These are phyloP conservation scores for Apotomis betuletana DNA, from an alignment of 2,888 invertebrate species.

Conservation along the genomic window DNA sequence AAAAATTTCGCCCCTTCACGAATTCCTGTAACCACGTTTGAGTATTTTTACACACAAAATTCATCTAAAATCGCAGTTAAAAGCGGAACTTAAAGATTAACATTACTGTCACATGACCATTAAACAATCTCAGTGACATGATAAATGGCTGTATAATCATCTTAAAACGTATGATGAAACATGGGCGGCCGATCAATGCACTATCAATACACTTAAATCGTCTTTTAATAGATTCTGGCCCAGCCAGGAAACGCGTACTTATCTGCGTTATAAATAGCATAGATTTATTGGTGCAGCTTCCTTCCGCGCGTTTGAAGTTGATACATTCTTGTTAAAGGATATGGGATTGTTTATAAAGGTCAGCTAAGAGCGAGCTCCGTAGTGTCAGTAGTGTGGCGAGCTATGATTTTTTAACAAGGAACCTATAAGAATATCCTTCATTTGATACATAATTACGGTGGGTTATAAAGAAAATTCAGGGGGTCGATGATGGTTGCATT, in stretches of 20 bases:
- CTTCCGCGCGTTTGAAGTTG: slow-evolving; percentile 24
- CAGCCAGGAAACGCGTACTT: slow-evolving; percentile 25
- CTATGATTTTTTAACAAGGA: no score
- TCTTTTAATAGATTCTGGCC: neutral
- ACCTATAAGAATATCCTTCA: no score
- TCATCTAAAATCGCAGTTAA: neutral
- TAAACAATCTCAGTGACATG: neutral
- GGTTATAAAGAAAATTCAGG: no score
- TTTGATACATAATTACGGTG: no score
- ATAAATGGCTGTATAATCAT: neutral
- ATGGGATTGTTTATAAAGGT: slow-evolving; percentile 2
- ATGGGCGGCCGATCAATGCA: neutral
- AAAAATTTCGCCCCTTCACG: no score
- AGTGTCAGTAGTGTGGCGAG: no score
- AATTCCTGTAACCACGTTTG: no score
- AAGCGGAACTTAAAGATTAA: neutral
- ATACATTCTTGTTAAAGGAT: neutral
- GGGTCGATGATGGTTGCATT: no score
- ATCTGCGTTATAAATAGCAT: slow-evolving; percentile 23
- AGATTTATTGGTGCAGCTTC: slow-evolving; percentile 31
- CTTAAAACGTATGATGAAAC: neutral
- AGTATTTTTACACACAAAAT: no score
- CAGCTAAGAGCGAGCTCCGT: neutral
- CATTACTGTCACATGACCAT: neutral
- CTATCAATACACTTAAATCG: neutral